These are phyloP conservation scores for Oostethus manadensis DNA, from an alignment of 2,113 vertebrate genomes.

Conservation along the genomic window DNA sequence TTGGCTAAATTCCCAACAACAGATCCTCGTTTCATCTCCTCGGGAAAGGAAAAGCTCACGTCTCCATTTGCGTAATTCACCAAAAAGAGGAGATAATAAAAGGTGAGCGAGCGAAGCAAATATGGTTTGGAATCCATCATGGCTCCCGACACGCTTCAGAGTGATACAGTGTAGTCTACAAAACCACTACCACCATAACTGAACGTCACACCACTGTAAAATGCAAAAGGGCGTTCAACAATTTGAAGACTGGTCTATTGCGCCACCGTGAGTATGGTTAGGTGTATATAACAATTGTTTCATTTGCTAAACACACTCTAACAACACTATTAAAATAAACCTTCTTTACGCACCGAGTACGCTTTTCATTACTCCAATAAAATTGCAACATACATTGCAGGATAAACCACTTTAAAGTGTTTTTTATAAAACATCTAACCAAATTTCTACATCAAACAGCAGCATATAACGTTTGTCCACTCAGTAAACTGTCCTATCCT, in stretches of 20 bases:
- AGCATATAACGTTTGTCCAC: too few species aligned
- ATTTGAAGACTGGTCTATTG: constrained; percentile 22
- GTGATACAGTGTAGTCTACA: not conserved
- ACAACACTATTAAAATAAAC: too few species aligned
- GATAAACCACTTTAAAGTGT: too few species aligned
- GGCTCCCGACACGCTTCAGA: not conserved
- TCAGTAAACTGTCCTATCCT: too few species aligned
- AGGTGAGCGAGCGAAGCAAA: not conserved
- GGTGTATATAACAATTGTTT: too few species aligned
- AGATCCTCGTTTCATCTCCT: constrained; percentile 71
- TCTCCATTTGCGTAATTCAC: constrained; percentile 36
- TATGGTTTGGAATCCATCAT: constrained; percentile 1
- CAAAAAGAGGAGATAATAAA: constrained; percentile 9
- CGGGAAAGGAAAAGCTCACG: constrained; percentile 68
- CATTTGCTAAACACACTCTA: too few species aligned
- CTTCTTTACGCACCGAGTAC: too few species aligned
- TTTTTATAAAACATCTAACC: too few species aligned
- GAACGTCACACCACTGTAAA: not conserved
- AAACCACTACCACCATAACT: not conserved
- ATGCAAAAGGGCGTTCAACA: not conserved
- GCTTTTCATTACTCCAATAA: too few species aligned
- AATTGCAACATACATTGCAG: too few species aligned
- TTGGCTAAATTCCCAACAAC: constrained; percentile 70
- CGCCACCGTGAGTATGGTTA: constrained; percentile 42
- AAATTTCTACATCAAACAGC: too few species aligned